Percentiles rank a stretch among this genome's conserved stretches.
Conservation (phyloP, 2,113 vertebrate species). For the Gymnorhina tibicen region DNA sequence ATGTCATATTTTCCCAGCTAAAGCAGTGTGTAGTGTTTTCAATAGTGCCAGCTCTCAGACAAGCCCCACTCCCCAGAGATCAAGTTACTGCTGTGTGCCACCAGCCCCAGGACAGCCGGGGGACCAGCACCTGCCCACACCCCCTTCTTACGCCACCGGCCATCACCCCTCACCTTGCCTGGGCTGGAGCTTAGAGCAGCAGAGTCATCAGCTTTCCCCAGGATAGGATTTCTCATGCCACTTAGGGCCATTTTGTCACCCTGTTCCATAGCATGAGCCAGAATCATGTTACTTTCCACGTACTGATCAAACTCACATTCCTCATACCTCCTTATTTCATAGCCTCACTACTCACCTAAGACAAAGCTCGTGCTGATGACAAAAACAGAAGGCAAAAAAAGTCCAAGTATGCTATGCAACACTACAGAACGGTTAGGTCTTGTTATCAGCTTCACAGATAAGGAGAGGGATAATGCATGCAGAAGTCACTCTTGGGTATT, state of each 20-base stretch:
- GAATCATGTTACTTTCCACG: accelerated
- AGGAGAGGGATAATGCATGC: not conserved
- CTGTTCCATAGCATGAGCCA: not conserved
- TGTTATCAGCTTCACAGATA: not conserved
- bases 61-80: not conserved
- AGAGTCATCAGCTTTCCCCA: not conserved
- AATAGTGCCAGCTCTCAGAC: not conserved
- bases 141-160: not conserved
- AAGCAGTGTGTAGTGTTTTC: accelerated
- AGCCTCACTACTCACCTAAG: not conserved
- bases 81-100: not conserved
- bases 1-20: not conserved
- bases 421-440: not conserved
- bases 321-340: not conserved
- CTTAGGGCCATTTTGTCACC: not conserved
- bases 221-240: not conserved
- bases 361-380: not conserved
- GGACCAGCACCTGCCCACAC: not conserved
- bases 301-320: not conserved
- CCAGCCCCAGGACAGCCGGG: not conserved
- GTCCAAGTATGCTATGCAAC: accelerated
- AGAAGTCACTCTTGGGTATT: not conserved
- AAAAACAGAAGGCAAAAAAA: not conserved
- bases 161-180: not conserved
- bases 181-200: not conserved